Evolutionary conservation across 2,797 vertebrate species (phyloP).

Genomic region (Sebastes vulpes): DNA sequence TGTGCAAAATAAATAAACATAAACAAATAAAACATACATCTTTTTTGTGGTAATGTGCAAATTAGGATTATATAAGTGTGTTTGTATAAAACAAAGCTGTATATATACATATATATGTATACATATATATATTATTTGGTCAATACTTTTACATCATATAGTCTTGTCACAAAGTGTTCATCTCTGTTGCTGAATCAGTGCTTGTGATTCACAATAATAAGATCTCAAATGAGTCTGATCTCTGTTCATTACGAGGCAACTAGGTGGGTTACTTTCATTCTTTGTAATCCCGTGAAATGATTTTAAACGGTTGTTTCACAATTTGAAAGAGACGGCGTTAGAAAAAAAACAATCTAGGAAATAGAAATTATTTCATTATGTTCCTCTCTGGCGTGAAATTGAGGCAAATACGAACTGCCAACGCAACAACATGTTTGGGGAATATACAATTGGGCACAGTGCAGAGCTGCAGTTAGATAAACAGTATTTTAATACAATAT

Average conservation of each 20-base stretch:
- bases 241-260: conserved; percentile 27
- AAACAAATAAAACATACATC: too few relatives aligned
- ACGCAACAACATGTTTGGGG: not conserved
- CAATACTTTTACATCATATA: not conserved
- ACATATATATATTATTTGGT: not conserved
- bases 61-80: not conserved
- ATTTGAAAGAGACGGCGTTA: conserved; percentile 16
- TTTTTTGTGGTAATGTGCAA: too few relatives aligned
- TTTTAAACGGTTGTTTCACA: conserved; percentile 49
- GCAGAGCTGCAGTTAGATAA: conserved; percentile 3
- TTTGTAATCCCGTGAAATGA: conserved; percentile 40
- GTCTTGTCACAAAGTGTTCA: not conserved
- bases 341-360: conserved; percentile 42
- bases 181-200: not conserved
- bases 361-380: conserved; percentile 47
- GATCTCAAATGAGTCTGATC: conserved; percentile 13
- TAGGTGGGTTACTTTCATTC: conserved; percentile 20
- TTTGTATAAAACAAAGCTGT: not conserved
- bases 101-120: not conserved
- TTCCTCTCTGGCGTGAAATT: conserved; percentile 59
- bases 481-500: not conserved
- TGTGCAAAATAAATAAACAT: too few relatives aligned
- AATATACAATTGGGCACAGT: not conserved
- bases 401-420: conserved; percentile 6
- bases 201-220: conserved; percentile 37